phyloP scores from a whole-genome alignment of 2,797 vertebrate genomes.

The Lagodon rhomboides region DNA sequence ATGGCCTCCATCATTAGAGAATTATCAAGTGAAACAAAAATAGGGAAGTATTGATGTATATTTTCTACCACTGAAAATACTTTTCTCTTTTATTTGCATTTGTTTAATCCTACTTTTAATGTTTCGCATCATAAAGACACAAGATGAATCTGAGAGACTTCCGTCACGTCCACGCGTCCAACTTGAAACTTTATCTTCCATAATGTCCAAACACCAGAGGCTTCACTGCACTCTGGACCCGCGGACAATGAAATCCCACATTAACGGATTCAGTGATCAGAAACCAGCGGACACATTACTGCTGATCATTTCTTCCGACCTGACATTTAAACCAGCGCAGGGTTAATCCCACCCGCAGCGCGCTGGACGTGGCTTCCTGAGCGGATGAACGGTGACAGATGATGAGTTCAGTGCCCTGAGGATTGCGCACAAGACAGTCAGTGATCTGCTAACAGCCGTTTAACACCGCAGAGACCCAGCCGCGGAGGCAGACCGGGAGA shows the following conservation, averaged over 20 bases:
- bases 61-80: not conserved
- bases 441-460: conserved; percentile 75
- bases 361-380: conserved; percentile 69
- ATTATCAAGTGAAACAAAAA: not conserved
- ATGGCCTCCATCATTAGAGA: not conserved
- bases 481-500: conserved; percentile 41
- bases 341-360: conserved; percentile 76
- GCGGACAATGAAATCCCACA: conserved; percentile 1
- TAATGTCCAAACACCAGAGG: not conserved
- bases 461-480: conserved; percentile 54
- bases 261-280: conserved; percentile 16
- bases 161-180: not conserved
- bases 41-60: not conserved
- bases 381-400: conserved; percentile 80
- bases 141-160: not conserved
- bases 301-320: conserved; percentile 44
- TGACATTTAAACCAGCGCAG: conserved; percentile 46
- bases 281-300: conserved; percentile 14
- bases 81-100: not conserved
- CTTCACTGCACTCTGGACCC: not conserved
- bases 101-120: not conserved
- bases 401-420: conserved; percentile 78
- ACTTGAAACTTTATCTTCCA: not conserved
- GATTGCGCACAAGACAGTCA: conserved; percentile 78
- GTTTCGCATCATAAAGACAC: not conserved